Evolutionary conservation across 1,140 invertebrate genomes (phyloP).

Genomic region (Mylabris phalerata): DNA sequence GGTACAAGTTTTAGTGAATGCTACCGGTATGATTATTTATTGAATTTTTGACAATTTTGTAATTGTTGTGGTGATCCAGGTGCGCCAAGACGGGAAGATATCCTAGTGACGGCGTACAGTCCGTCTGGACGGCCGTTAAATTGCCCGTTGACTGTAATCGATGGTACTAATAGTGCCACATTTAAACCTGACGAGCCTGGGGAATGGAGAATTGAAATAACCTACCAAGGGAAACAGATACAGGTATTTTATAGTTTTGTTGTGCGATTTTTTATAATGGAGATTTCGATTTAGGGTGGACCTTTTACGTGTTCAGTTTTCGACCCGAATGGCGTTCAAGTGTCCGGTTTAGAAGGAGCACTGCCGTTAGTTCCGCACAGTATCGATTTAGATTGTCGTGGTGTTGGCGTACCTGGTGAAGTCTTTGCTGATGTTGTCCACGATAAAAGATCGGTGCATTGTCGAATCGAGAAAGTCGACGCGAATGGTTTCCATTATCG

Average conservation of each 20-base stretch:
- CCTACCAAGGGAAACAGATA: conserved; percentile 92
- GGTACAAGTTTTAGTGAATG: conserved; percentile 91
- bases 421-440: conserved; percentile 83
- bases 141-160: conserved; percentile 69
- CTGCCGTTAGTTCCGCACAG: conserved; percentile 68
- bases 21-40: conserved; percentile 52
- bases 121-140: conserved; percentile 72
- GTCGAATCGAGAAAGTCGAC: conserved; percentile 75
- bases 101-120: conserved; percentile 81
- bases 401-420: conserved; percentile 81
- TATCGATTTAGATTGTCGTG: conserved; percentile 64
- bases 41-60: background rate
- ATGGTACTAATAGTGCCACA: conserved; percentile 82
- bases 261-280: too few species aligned
- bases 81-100: conserved; percentile 72
- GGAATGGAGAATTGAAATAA: conserved; percentile 93
- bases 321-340: conserved; percentile 83
- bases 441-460: conserved; percentile 74
- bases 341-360: conserved; percentile 65
- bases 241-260: conserved; percentile 46
- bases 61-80: conserved; percentile 48
- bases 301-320: conserved; percentile 97
- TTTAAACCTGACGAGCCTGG: conserved; percentile 96
- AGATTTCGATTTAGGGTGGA: conserved; percentile 56
- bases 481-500: conserved; percentile 65